Percentiles rank a stretch among this genome's conserved stretches.
Evolutionary conservation across 2,113 vertebrate genomes (phyloP).

Genomic region (Oxyruncus cristatus): DNA sequence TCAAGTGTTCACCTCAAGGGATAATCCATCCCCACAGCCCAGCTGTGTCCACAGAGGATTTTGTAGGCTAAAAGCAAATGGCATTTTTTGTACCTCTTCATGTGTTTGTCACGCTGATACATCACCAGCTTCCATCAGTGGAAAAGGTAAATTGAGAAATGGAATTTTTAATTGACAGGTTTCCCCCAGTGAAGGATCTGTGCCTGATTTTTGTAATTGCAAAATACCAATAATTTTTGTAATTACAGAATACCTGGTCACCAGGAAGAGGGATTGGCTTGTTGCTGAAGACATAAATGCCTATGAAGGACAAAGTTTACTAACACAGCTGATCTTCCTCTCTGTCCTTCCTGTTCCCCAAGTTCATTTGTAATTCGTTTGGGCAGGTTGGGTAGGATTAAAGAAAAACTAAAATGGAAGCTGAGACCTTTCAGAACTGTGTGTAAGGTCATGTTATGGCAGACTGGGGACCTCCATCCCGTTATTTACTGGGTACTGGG

Average conservation of each 20-base stretch:
- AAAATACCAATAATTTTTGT: too few species aligned
- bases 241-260: too few species aligned
- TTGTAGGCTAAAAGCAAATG: neutral
- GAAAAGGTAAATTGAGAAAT: neutral
- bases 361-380: neutral
- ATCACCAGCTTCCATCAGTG: neutral
- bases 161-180: fast-evolving
- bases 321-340: neutral
- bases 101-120: neutral
- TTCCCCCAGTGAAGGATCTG: neutral
- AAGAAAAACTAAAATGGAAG: neutral
- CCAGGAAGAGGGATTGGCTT: neutral
- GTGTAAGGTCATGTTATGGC: fast-evolving
- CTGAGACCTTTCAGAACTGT: neutral
- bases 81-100: neutral
- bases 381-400: neutral
- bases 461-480: neutral
- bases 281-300: neutral
- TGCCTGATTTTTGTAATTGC: neutral
- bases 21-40: neutral
- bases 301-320: neutral
- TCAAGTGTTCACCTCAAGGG: neutral
- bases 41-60: neutral
- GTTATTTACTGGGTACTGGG: fast-evolving
- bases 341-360: neutral